Base-by-base conservation (phyloP, 2,797 vertebrate genomes). In the Rhinogobio ventralis region DNA sequence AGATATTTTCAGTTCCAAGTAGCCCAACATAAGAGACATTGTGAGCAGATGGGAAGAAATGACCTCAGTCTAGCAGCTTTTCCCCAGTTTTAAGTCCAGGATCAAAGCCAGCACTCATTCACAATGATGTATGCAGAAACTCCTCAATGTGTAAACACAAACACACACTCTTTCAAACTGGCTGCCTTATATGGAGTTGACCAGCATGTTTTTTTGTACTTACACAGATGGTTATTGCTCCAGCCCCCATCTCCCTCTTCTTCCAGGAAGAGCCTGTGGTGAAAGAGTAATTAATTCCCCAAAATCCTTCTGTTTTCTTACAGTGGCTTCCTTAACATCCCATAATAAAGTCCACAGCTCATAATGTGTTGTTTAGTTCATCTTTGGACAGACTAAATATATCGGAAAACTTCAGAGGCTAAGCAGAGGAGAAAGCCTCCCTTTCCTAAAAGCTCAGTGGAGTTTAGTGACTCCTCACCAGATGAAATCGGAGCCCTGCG, bases 151-250 rank as follows among this genome's bases (percentile, higher is more conserved):
- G 57, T 23, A 57, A 64, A 79, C 75, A 79, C 67, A 82, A 75
- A 72, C 62, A 66, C 66, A 55, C 49, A 80, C 68, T 55, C 83
- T 64, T 51, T 33, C 51, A 76, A 23, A 45, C 55, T 28, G 42
- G n/a, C 67, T 73, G 30, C 72, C 84, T 79, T 85, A 79, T 60
- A 86, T 81, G 75, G 72, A 77, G 36, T 4, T 8, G 51, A 75
- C 73, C 75, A 74, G 74, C 66, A 84, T 87, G 51, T 62, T 84
- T 88, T 82, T 82, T 85, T 86, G 82, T 96, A 98, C 97, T 98
- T 93, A 98, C 97, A 95, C 97, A 96, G 93, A 97, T 91, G 94
- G 96, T 94, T 87, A 97, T 92, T 33, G 97, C 97, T 94, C 97
- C 97, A 42, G 97, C 97, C 93, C 97, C 97, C 97, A 98, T 98